Evolutionary conservation across 2,797 vertebrate species (phyloP), one percentile per base, ranked within the genome.

Genomic region (Lateolabrax maculatus): DNA sequence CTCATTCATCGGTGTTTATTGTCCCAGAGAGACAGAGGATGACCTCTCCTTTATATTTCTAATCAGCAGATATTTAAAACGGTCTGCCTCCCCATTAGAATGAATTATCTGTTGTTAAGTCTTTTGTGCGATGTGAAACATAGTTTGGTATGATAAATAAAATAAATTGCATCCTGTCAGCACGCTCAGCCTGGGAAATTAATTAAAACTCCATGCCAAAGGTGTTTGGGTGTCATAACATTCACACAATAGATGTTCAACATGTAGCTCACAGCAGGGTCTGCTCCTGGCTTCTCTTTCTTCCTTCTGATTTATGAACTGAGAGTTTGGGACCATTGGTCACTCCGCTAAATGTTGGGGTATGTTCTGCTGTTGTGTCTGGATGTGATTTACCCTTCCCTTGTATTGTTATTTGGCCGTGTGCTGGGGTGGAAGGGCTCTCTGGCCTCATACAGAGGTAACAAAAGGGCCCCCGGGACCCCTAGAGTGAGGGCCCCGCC

Each of bases 381-480:
- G 55, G 49, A 41, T 81, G 86, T 84, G 78, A 90, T 91, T 92
- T 87, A 85, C 58, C 72, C 31, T 71, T 25, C 19, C 58, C 64
- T 75, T 83, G 76, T 80, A 84, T 88, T 90, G 85, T 93, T 89
- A 66, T 88, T 58, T 88, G 79, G 80, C 86, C 41, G 27, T 81
- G 90, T 86, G 91, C 76, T 87, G 84, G 76, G 88, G 83, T 91
- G 85, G 88, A 93, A 84, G 69, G 90, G 79, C 86, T 80, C 79
- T 87, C 63, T 13, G 57, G 48, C 62, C 48, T 44, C 84, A 77
- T 81, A 77, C 71, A 81, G 77, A 76, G 67, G 74, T 72, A 90
- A 93, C 92, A 95, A 93, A 94, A 90, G 92, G 87, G 61, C 77
- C 80, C n/a, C 68, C 13, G 3, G 67, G 89, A 87, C 89, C 90